Evolutionary conservation across 2,113 vertebrate species (phyloP).

Genomic region (Mormoops blainvillei): DNA sequence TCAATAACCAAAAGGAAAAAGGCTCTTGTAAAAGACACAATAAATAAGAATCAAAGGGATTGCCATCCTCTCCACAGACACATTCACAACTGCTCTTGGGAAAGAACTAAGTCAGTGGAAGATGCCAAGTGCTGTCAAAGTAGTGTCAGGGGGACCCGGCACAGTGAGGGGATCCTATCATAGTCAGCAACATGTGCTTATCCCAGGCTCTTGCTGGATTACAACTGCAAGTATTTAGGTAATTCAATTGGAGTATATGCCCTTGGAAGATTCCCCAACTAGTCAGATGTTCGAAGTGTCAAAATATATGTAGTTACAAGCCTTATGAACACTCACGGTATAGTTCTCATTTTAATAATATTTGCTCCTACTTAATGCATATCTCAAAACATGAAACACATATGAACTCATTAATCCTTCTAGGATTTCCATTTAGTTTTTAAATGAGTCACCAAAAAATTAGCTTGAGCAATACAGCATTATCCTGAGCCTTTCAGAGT

Average conservation of each 20-base stretch:
- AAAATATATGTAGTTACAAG: background rate
- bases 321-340: rapidly evolving
- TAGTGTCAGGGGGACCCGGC: rapidly evolving
- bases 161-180: rapidly evolving
- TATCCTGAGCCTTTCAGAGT: background rate
- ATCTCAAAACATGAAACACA: background rate
- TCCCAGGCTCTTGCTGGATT: rapidly evolving
- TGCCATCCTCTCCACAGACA: background rate
- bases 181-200: rapidly evolving
- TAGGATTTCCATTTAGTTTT: background rate
- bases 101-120: background rate
- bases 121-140: rapidly evolving
- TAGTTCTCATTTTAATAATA: background rate
- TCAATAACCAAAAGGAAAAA: background rate
- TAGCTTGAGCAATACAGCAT: background rate
- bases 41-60: background rate
- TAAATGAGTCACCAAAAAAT: background rate
- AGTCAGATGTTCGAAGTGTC: no score
- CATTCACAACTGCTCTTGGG: rapidly evolving
- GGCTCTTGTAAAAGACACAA: background rate
- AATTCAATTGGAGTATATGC: no score
- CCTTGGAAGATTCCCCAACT: background rate
- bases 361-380: background rate
- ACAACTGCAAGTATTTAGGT: background rate
- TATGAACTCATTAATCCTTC: background rate